Evolutionary conservation across 2,888 invertebrate genomes (phyloP), one percentile per base, ranked within the genome.

Genomic region (Cybosia mesomella): DNA sequence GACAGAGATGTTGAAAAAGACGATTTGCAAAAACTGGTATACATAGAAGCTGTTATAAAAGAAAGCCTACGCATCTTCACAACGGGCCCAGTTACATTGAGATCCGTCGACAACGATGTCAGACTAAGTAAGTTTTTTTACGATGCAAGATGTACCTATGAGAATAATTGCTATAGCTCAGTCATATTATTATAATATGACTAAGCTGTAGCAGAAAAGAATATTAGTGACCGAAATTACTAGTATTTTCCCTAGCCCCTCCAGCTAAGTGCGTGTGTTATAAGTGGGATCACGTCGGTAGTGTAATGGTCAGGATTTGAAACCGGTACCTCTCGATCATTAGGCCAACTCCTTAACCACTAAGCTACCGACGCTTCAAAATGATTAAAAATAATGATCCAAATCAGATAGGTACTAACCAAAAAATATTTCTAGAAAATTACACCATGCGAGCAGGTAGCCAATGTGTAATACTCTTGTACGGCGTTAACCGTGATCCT

Each of bases 1-100:
- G 74, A 82, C 49, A 69, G 77, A 32, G 82, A 83, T 22, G 76
- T 84, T 2, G 76, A 71, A 7, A 86, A 82, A 54, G 80, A 86
- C 2, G 87, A 87, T 65, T 67, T 90, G 3, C 64, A 78, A 0
- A 85, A 85, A 32, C 67, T 90, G 54, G 76, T 82, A 0, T 90
- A 88, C 64, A 75, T 84, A 11, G 89, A 89, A 21, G 89, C 89
- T 0, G 86, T 89, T 4, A 71, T 89, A 11, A 90, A 88, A 58
- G 89, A 90, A 64, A 78, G 83, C 0, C 62, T 89, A 9, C 74
- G 90, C 4, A 39, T 89, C 15, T 86, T 84, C 57, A 86, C 89
- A 2, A 78, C 83, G 0, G 82, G 75, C 0, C 85, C 88, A 0
- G 65, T 85, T 0, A 67, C 88, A 4, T 72, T 75, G 0, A 79